Evolutionary conservation across 2,888 invertebrate genomes (phyloP).

Genomic region (Heliconius ismenius): DNA sequence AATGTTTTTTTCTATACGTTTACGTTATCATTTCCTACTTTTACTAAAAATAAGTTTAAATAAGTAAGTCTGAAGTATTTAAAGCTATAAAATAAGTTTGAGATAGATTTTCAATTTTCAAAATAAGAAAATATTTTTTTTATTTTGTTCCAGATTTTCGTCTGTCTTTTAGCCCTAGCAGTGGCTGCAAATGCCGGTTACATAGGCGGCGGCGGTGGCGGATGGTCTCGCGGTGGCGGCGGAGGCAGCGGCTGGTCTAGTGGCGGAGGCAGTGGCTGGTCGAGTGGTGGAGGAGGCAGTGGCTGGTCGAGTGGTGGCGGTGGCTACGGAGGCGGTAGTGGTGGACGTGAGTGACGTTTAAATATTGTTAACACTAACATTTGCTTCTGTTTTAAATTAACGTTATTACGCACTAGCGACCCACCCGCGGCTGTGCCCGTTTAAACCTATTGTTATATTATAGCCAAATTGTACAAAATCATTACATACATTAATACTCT

Average conservation of each 20-base stretch:
- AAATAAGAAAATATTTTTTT: not conserved
- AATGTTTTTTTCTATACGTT: not conserved
- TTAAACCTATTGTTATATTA: no score
- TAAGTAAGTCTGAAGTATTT: no score
- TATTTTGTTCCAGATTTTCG: conserved; percentile 63
- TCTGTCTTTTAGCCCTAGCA: conserved; percentile 71
- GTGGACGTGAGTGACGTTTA: conserved; percentile 46
- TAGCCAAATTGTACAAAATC: no score
- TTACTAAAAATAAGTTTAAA: no score
- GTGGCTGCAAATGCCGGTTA: conserved; percentile 68
- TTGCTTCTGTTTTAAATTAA: no score
- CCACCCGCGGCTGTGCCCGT: no score
- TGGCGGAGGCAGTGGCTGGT: conserved; percentile 47
- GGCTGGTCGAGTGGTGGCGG: conserved; percentile 63
- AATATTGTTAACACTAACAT: not conserved
- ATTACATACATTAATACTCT: no score
- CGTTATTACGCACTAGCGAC: no score
- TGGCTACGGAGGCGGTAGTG: conserved; percentile 52
- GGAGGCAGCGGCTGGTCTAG: conserved; percentile 51
- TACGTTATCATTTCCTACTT: not conserved
- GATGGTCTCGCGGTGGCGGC: conserved; percentile 48
- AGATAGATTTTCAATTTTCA: not conserved
- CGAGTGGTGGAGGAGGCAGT: conserved; percentile 54
- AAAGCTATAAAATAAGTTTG: not conserved
- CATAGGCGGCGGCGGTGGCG: conserved; percentile 56